A percentile compares a stretch with the other conserved stretches of the same genome.
Conservation (phyloP, 2,113 vertebrate species). For the Felis chaus region DNA sequence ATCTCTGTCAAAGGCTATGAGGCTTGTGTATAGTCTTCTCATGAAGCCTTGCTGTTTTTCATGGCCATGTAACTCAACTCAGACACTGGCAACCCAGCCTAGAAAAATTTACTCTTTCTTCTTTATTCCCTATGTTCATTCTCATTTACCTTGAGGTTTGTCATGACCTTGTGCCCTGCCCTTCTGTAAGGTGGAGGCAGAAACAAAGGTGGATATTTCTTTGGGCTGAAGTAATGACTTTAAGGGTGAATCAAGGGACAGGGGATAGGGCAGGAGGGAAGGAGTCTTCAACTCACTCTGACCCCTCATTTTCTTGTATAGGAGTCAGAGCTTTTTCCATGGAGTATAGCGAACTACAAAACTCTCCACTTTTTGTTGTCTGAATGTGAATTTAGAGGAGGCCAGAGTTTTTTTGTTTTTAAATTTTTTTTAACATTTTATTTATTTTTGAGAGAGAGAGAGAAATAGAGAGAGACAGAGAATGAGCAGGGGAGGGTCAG, state of each 20-base stretch:
- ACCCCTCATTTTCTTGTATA: not conserved
- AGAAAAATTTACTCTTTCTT: not conserved
- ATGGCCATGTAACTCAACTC: not conserved
- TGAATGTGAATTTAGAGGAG: conserved; percentile 20
- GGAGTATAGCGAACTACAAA: not conserved
- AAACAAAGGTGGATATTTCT: not conserved
- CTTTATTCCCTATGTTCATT: not conserved
- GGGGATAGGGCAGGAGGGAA: not conserved
- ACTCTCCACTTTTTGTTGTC: not conserved
- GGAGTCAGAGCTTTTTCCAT: not conserved
- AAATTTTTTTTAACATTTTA: too few species aligned
- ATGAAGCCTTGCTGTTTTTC: not conserved
- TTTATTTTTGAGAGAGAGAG: too few species aligned
- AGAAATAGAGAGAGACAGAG: too few species aligned
- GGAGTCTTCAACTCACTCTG: not conserved
- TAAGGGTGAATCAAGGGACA: not conserved
- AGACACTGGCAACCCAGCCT: not conserved
- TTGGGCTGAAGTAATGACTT: not conserved
- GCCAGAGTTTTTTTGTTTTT: not conserved
- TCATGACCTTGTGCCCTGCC: not conserved
- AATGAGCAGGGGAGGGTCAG: too few species aligned
- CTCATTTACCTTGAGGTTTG: not conserved
- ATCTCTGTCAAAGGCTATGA: not conserved
- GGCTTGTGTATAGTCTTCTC: not conserved
- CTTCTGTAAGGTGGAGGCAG: not conserved